Evolutionary conservation across 2,888 invertebrate genomes (phyloP).

Genomic region (Flabesymbios commensalis): DNA sequence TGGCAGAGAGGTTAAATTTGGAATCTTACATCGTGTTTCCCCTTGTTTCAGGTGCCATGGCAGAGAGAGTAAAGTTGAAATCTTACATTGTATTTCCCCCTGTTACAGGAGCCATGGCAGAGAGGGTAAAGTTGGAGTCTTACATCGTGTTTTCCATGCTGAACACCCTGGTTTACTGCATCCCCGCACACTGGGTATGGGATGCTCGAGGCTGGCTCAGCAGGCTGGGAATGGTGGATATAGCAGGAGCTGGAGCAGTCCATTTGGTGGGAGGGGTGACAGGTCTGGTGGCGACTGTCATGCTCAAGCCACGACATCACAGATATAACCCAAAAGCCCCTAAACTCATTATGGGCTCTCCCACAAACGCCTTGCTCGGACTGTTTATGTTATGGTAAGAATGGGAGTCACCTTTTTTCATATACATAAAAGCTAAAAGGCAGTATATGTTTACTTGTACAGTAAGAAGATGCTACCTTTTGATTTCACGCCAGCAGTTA

Average conservation of each 20-base stretch:
- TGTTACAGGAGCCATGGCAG: constrained; percentile 53
- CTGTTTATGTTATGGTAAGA: constrained; percentile 58
- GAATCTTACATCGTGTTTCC: too few relatives aligned
- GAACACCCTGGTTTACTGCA: constrained; percentile 54
- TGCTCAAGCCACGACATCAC: constrained; percentile 50
- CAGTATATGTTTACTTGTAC: too few relatives aligned
- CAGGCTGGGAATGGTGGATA: constrained; percentile 45
- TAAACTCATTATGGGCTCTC: constrained; percentile 66
- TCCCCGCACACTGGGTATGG: constrained; percentile 63
- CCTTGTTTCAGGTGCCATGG: too few relatives aligned
- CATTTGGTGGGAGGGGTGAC: constrained; percentile 57
- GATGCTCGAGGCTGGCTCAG: constrained; percentile 52
- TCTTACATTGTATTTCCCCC: neutral
- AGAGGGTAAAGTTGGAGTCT: constrained; percentile 50
- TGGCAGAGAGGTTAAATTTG: too few relatives aligned
- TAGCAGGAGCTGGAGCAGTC: constrained; percentile 59
- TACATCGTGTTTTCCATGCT: constrained; percentile 55
- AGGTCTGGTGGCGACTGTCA: constrained; percentile 52
- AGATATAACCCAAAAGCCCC: constrained; percentile 40
- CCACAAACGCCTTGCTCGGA: constrained; percentile 52
- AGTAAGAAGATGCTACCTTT: too few relatives aligned
- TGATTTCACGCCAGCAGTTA: too few relatives aligned
- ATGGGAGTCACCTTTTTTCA: too few relatives aligned
- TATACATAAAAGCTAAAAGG: too few relatives aligned
- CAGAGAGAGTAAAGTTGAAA: too few relatives aligned